Evolutionary conservation across 2,113 vertebrate genomes (phyloP).

Genomic region (Eudyptes chrysolophus): DNA sequence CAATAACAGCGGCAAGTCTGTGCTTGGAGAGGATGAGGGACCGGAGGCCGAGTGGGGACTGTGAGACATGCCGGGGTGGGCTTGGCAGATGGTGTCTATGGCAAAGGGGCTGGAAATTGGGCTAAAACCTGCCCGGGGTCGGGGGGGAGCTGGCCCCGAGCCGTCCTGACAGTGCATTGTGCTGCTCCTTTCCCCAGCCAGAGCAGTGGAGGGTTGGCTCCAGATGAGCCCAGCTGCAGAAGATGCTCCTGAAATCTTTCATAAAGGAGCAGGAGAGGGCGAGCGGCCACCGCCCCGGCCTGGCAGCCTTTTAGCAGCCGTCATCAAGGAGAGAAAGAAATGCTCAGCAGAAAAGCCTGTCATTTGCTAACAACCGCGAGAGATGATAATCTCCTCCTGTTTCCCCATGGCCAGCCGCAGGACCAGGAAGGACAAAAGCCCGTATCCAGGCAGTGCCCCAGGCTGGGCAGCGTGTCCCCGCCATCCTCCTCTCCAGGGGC

Average conservation of each 20-base stretch:
- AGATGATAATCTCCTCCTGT: not conserved
- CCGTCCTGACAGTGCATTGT: fast-evolving
- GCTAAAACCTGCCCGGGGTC: not conserved
- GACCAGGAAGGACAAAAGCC: not conserved
- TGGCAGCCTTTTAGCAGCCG: not conserved
- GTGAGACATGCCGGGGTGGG: not conserved
- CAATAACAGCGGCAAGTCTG: not conserved
- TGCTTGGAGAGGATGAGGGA: not conserved
- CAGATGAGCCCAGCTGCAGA: fast-evolving
- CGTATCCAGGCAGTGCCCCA: not conserved
- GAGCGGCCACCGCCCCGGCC: not conserved
- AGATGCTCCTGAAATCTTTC: not conserved
- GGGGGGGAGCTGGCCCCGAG: not conserved
- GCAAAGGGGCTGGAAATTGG: not conserved
- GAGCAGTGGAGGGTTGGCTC: not conserved
- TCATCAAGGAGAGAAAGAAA: not conserved
- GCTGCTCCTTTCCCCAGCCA: not conserved
- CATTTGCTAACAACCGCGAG: not conserved
- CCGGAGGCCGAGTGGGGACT: not conserved
- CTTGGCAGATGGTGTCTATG: slow-evolving; percentile 37
- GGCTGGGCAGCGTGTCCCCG: fast-evolving
- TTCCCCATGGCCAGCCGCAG: not conserved
- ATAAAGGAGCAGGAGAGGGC: not conserved
- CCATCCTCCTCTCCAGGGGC: not conserved
- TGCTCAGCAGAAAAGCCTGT: slow-evolving; percentile 16